These are phyloP conservation scores for Heterohyrax brucei DNA, from an alignment of 2,797 vertebrate species.

Conservation along the genomic window DNA sequence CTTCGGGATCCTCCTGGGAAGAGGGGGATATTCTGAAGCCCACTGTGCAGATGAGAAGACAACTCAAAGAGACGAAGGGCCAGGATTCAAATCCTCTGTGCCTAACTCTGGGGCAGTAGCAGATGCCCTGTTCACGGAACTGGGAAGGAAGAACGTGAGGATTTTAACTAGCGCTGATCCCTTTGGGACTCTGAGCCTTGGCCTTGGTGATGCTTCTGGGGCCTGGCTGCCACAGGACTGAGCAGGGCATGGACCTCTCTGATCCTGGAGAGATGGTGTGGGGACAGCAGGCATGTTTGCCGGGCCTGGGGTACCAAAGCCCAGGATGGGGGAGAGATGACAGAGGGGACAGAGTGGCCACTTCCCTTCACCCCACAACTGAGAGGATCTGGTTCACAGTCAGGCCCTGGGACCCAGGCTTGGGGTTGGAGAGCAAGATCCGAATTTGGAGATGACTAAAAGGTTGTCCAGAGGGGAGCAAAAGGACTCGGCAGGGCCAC, in stretches of 20 bases:
- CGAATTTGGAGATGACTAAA: background rate
- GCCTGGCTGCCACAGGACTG: background rate
- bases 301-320: background rate
- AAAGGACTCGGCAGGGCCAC: background rate
- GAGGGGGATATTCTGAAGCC: too few species aligned
- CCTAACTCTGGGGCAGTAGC: background rate
- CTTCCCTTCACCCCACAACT: too few species aligned
- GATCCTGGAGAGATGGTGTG: background rate
- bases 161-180: background rate
- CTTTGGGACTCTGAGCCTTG: background rate
- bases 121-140: too few species aligned
- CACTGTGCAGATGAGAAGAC: background rate
- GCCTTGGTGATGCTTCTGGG: background rate
- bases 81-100: background rate
- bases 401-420: background rate
- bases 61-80: background rate
- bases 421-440: background rate
- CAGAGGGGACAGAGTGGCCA: background rate
- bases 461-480: background rate
- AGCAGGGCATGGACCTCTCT: background rate
- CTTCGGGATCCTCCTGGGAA: background rate
- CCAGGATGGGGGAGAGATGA: fast-evolving
- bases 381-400: too few species aligned
- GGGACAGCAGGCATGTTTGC: fast-evolving
- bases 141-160: fast-evolving